Conservation (phyloP, 64 coral and sea anemone species). For the Pocillopora verrucosa region DNA sequence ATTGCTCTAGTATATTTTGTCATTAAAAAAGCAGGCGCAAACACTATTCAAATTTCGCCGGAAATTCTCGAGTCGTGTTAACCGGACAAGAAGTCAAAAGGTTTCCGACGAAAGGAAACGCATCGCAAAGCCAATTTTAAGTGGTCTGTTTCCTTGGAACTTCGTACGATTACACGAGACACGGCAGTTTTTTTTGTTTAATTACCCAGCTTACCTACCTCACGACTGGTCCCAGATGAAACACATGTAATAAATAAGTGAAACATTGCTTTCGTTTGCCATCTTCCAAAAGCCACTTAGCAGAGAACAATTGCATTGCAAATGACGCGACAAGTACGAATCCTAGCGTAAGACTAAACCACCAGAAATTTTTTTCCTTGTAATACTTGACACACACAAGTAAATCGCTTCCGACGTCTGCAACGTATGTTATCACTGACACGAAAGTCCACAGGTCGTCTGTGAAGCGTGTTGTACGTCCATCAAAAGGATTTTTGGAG, state of each 20-base stretch:
- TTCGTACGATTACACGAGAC: neutral
- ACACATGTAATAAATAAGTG: conserved; percentile 6
- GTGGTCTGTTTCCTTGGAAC: neutral
- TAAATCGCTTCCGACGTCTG: conserved; percentile 44
- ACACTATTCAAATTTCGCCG: neutral
- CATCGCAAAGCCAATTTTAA: neutral
- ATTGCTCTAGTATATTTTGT: neutral
- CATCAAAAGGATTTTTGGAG: conserved; percentile 16
- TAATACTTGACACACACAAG: conserved; percentile 43
- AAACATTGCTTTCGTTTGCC: conserved; percentile 11
- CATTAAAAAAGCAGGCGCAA: neutral
- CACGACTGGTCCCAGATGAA: conserved; percentile 23
- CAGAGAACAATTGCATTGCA: conserved; percentile 45
- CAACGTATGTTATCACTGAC: conserved; percentile 27
- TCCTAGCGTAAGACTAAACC: conserved; percentile 32
- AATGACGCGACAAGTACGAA: conserved; percentile 36
- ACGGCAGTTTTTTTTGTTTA: neutral
- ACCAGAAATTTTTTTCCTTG: conserved; percentile 29
- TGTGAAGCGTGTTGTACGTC: conserved; percentile 9
- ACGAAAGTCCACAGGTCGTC: conserved; percentile 28
- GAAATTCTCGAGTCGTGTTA: conserved; percentile 1
- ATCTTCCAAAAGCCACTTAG: conserved; percentile 55
- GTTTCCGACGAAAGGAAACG: neutral
- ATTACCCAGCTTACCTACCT: conserved; percentile 12
- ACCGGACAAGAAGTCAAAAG: neutral